Percentiles rank a stretch among this genome's conserved stretches.
Conservation (phyloP, 1,140 invertebrate genomes). For the Paramacrobiotus metropolitanus region DNA sequence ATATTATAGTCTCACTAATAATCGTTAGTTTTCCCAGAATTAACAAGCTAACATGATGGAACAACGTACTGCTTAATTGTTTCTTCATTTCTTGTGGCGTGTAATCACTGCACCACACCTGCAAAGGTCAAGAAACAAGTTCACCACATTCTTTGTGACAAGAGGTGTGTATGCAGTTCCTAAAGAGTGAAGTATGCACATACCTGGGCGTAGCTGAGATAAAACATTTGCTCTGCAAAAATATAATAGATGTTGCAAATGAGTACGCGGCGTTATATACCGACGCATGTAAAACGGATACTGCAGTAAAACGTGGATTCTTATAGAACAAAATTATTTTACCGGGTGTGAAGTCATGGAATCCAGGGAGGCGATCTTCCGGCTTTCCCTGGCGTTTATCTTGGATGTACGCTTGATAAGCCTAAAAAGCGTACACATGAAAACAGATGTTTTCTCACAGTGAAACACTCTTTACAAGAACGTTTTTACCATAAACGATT, state of each 20-base stretch:
- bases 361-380: background rate
- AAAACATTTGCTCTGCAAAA: conserved; percentile 3
- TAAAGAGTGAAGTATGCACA: too few relatives aligned
- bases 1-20: too few relatives aligned
- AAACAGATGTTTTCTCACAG: background rate
- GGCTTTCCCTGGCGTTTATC: background rate
- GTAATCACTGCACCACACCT: conserved; percentile 2
- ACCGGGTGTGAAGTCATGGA: background rate
- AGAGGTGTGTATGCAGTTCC: too few relatives aligned
- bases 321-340: background rate
- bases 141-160: too few relatives aligned
- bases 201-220: background rate
- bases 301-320: background rate
- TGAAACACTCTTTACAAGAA: background rate
- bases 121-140: too few relatives aligned
- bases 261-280: background rate
- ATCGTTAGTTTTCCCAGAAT: too few relatives aligned
- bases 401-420: background rate
- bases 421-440: background rate
- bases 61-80: background rate
- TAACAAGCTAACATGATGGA: too few relatives aligned
- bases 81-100: background rate
- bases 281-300: background rate
- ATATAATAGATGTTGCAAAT: background rate
- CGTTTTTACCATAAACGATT: conserved; percentile 43